These are phyloP conservation scores for Nansenia antarctica DNA, from an alignment of 2,113 vertebrate genomes.

Conservation along the genomic window DNA sequence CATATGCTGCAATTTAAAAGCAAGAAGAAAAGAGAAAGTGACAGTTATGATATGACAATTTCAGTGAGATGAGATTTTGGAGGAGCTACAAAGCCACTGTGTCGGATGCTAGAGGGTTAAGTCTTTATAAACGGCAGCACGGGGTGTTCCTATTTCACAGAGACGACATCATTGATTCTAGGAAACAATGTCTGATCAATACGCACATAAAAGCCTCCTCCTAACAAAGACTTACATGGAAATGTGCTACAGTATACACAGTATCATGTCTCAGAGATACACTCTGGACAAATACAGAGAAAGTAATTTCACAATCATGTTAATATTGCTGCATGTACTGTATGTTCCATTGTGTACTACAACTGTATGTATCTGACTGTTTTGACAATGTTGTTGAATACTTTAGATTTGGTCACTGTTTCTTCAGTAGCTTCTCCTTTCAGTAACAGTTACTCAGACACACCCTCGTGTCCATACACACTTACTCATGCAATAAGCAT, in stretches of 20 bases:
- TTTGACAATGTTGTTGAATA: slow-evolving; percentile 39
- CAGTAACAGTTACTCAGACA: slow-evolving; percentile 26
- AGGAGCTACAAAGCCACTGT: slow-evolving; percentile 67
- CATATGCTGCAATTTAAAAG: slow-evolving; percentile 55
- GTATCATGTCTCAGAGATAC: slow-evolving; percentile 41
- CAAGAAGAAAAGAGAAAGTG: slow-evolving; percentile 74
- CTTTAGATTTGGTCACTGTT: neutral
- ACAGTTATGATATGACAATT: slow-evolving; percentile 69
- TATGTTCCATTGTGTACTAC: neutral
- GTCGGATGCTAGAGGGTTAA: slow-evolving; percentile 55
- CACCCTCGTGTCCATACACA: slow-evolving; percentile 57
- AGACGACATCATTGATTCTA: slow-evolving; percentile 61
- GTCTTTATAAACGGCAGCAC: slow-evolving; percentile 60
- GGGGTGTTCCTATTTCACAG: slow-evolving; percentile 50
- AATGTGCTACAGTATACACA: slow-evolving; percentile 51
- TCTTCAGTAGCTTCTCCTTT: slow-evolving; percentile 8
- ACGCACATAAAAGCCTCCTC: slow-evolving; percentile 56
- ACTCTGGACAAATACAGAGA: neutral
- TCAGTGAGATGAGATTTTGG: slow-evolving; percentile 58
- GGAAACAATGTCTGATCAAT: slow-evolving; percentile 74
- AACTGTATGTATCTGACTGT: no score
- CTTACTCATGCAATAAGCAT: slow-evolving; percentile 72
- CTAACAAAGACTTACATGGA: slow-evolving; percentile 57
- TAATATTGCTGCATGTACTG: neutral
- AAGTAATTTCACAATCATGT: neutral